phyloP scores from a whole-genome alignment of 2,797 vertebrate genomes.

The Sparus aurata region DNA sequence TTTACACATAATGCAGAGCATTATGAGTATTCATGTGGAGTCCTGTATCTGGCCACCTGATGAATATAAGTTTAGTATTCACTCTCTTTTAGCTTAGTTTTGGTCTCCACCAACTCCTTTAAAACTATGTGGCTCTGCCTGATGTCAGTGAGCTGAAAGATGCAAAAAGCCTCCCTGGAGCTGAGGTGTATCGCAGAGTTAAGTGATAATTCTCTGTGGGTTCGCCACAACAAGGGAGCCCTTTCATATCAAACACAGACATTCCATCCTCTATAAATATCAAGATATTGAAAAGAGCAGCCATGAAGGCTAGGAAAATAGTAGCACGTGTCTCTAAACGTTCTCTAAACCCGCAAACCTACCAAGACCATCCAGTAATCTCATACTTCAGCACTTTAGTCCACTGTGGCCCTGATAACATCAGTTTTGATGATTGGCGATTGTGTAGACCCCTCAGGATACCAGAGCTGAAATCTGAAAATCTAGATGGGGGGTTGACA shows the following conservation, averaged over 20 bases:
- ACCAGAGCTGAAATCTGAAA: conserved; percentile 41
- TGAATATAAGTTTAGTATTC: neutral
- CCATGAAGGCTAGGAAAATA: neutral
- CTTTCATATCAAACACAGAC: neutral
- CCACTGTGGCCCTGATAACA: conserved; percentile 22
- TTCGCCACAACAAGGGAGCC: no score
- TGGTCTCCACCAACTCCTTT: neutral
- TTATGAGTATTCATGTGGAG: neutral
- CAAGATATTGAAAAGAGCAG: neutral
- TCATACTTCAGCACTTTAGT: conserved; percentile 2
- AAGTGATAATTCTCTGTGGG: no score
- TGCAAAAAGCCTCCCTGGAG: no score
- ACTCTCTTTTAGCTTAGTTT: neutral
- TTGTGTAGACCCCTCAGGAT: conserved; percentile 16
- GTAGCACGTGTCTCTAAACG: neutral
- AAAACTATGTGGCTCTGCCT: neutral
- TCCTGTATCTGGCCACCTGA: no score
- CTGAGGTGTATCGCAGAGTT: no score
- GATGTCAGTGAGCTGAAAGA: no score
- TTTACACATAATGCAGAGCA: neutral
- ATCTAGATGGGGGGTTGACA: conserved; percentile 36
- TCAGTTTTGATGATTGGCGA: conserved; percentile 34
- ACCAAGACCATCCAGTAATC: neutral
- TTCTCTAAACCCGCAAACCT: neutral
- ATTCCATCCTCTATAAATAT: neutral